Conservation (phyloP, 2,888 invertebrate genomes). For the Galerucella nymphaeae region DNA sequence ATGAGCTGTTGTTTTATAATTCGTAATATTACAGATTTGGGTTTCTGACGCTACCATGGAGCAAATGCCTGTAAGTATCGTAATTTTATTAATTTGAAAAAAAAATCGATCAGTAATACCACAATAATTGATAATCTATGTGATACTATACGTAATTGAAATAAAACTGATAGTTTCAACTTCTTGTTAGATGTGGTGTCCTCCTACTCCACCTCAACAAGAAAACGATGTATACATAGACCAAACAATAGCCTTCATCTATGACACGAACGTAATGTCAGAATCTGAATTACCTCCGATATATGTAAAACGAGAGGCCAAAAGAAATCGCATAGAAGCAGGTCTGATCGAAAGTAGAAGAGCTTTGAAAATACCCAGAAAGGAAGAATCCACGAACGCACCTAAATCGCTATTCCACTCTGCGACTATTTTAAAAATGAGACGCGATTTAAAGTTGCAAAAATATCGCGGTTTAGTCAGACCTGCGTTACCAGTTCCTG, state of each 20-base stretch:
- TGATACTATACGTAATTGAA: too few relatives aligned
- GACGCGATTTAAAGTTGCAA: constrained; percentile 81
- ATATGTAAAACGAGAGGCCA: constrained; percentile 81
- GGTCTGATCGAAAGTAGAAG: constrained; percentile 69
- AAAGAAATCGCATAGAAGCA: constrained; percentile 76
- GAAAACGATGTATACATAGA: constrained; percentile 94
- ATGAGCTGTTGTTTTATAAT: background rate
- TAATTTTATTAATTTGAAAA: background rate
- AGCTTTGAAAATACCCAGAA: constrained; percentile 72
- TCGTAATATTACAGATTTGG: constrained; percentile 76
- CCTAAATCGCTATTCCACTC: constrained; percentile 87
- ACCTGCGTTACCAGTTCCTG: constrained; percentile 57
- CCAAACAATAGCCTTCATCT: constrained; percentile 84
- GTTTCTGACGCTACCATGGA: constrained; percentile 77
- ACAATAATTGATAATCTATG: too few relatives aligned
- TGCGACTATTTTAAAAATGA: constrained; percentile 78
- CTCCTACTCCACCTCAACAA: constrained; percentile 95
- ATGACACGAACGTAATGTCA: constrained; percentile 79
- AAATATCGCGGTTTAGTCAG: constrained; percentile 72
- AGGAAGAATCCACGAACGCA: constrained; percentile 78
- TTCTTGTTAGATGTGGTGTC: constrained; percentile 87
- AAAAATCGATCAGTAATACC: background rate
- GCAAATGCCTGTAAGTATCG: constrained; percentile 83
- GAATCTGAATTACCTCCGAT: constrained; percentile 84
- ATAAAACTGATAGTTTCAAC: too few relatives aligned